Conservation (phyloP, 2,113 vertebrate genomes). For the Myiopsitta monachus region DNA sequence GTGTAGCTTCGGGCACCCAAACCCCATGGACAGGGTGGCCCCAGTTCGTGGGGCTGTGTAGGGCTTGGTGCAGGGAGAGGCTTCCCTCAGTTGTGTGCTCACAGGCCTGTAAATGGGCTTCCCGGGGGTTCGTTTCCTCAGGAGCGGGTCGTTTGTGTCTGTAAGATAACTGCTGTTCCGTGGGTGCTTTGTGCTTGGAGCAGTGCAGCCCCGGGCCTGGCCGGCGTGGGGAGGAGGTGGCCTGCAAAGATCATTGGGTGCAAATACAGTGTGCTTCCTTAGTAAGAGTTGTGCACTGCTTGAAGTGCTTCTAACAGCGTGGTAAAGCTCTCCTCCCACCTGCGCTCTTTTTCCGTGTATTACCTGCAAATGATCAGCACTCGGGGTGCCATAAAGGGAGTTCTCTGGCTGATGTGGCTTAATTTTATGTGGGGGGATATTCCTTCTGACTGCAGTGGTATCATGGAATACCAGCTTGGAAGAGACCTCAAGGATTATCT, state of each 20-base stretch:
- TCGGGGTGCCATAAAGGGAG: neutral
- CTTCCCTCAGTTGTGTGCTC: fast-evolving
- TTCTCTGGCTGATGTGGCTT: neutral
- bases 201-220: fast-evolving
- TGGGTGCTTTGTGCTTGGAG: fast-evolving
- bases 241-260: neutral
- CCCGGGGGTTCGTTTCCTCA: neutral
- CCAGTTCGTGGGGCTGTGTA: neutral
- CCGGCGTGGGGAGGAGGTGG: fast-evolving
- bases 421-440: neutral
- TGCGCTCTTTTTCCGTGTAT: neutral
- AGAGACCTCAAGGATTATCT: neutral
- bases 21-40: neutral
- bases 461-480: neutral
- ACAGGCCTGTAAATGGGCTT: neutral
- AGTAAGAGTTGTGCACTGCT: neutral
- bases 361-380: neutral
- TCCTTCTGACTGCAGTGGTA: neutral
- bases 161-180: too few relatives aligned
- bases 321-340: neutral
- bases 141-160: neutral
- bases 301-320: neutral
- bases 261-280: neutral
- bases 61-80: neutral
- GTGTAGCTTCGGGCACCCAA: neutral